Base-by-base conservation (phyloP, 2,113 vertebrate genomes). In the Circaetus cinerascens region DNA sequence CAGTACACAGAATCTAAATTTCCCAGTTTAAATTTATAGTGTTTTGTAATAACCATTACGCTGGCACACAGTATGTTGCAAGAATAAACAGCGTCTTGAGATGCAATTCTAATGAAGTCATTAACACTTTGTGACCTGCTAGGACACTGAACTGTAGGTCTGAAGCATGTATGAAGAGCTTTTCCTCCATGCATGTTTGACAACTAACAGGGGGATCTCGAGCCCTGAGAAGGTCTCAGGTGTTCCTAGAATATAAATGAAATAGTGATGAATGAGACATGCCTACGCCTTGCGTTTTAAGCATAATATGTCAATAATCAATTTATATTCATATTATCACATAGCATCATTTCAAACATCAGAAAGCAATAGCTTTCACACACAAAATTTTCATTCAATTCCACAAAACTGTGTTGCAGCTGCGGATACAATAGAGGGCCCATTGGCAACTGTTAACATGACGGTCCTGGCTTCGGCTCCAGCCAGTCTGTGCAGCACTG, bases 1-100 rank as follows among this genome's bases (percentile, higher is more conserved):
- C 1, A 1, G 32, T 0, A 64, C 1, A 1, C 10, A 67, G 53
- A 63, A n/a, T 48, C 21, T 57, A 41, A 22, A 14, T 40, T 34
- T 63, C 51, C 19, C n/a, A 34, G 34, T 15, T 72, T 20, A 38
- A 50, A 48, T 77, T 34, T 36, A 11, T 0, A 30, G 59, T 5
- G 12, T 14, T 75, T 56, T 56, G 20, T 26, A 68, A 30, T 16
- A 79, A 60, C 15, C 43, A 45, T 50, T n/a, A 26, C 1, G 4
- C 17, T 25, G 57, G n/a, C 29, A 36, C 46, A 60, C 8, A n/a
- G 10, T 2, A 19, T 5, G 25, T 0, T 72, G 66, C 25, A 77
- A 56, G 77, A 57, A 71, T 6, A 46, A 73, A 73, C 2, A 63
- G 56, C 43, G 50, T 9, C 51, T 51, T 3, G 1, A 38, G n/a